Percentiles rank a stretch among this genome's conserved stretches.
These are phyloP conservation scores for Redunca redunca DNA, from an alignment of 2,113 vertebrate genomes.

Conservation along the genomic window DNA sequence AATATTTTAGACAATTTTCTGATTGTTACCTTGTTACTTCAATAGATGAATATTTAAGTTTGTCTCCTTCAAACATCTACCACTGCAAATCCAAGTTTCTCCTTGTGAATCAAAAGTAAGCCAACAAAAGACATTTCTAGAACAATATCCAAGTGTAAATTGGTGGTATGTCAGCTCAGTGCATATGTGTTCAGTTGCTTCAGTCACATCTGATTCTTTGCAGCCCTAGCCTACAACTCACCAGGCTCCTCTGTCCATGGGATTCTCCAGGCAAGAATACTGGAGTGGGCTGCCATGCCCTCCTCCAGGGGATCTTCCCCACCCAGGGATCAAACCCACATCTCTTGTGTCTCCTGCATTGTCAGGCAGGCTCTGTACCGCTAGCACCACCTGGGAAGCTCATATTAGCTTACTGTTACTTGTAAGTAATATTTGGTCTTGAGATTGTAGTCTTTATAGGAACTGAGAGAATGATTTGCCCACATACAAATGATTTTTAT, in stretches of 20 bases:
- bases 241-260: background rate
- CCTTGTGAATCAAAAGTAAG: background rate
- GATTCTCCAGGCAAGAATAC: background rate
- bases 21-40: background rate
- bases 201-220: background rate
- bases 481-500: background rate
- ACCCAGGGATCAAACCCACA: background rate
- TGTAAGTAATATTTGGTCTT: background rate
- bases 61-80: background rate
- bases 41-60: background rate
- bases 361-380: background rate
- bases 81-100: background rate
- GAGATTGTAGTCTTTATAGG: background rate
- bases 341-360: background rate
- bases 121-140: background rate
- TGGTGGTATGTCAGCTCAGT: background rate
- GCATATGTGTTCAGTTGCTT: background rate
- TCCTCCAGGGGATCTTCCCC: background rate
- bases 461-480: background rate
- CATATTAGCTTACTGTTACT: background rate
- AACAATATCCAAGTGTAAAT: background rate
- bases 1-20: background rate
- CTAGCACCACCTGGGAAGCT: background rate
- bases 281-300: background rate
- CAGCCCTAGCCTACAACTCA: fast-evolving